Conservation (phyloP, 2,797 vertebrate genomes). For the Dendrocincla fuliginosa region DNA sequence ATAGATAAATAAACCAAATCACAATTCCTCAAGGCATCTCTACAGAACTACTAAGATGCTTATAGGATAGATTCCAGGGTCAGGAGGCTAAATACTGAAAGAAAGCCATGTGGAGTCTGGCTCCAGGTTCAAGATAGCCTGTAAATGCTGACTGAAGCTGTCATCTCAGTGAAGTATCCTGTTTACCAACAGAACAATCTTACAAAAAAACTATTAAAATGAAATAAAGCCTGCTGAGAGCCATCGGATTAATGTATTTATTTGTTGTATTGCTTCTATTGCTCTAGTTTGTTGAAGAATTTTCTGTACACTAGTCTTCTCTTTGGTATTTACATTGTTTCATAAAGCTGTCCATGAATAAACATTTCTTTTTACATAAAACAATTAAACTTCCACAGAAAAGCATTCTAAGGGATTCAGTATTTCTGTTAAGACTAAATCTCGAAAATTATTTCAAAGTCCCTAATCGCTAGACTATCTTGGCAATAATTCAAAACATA, state of each 20-base stretch:
- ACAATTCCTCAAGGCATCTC: neutral
- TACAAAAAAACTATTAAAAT: neutral
- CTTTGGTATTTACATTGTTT: neutral
- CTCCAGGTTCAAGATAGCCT: neutral
- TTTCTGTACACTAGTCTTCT: neutral
- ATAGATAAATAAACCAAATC: neutral
- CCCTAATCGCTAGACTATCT: neutral
- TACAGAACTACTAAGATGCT: neutral
- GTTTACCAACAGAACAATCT: neutral
- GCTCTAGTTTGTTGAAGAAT: neutral
- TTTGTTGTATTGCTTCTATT: neutral
- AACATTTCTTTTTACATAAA: neutral
- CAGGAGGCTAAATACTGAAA: neutral
- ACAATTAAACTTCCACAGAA: neutral
- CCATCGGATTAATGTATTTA: neutral
- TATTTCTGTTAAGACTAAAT: neutral
- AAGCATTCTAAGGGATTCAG: neutral
- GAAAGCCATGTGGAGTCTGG: neutral
- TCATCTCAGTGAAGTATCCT: neutral
- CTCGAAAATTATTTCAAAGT: fast-evolving
- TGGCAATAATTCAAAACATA: neutral
- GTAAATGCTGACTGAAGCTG: neutral
- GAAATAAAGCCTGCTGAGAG: neutral
- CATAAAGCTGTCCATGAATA: neutral
- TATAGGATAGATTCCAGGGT: neutral